Evolutionary conservation across 2,888 invertebrate genomes (phyloP).

Genomic region (Ligdia adustata): DNA sequence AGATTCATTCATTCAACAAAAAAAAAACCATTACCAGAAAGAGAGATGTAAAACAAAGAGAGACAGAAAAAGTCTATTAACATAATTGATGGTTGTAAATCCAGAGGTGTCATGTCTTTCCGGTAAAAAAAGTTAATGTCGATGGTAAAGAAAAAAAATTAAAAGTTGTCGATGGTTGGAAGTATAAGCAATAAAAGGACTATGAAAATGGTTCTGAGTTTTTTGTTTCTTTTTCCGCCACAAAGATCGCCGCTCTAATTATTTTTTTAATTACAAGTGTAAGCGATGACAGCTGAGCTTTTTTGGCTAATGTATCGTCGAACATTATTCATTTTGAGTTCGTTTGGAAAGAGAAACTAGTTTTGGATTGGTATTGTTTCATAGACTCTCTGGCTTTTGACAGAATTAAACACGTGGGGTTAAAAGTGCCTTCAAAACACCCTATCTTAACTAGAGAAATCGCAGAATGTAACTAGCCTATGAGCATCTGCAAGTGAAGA

Average conservation of each 20-base stretch:
- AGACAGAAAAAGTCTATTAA: slow-evolving; percentile 57
- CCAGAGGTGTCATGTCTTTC: slow-evolving; percentile 71
- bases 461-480: too few species aligned
- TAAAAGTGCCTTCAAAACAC: too few species aligned
- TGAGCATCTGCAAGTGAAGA: too few species aligned
- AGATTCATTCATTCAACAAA: slow-evolving; percentile 22
- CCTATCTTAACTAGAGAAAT: too few species aligned
- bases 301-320: slow-evolving; percentile 42
- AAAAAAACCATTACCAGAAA: slow-evolving; percentile 35
- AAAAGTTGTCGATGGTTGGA: slow-evolving; percentile 48
- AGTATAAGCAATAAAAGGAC: slow-evolving; percentile 39
- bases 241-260: slow-evolving; percentile 41
- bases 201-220: slow-evolving; percentile 27
- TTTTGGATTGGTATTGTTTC: slow-evolving; percentile 3
- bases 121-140: slow-evolving; percentile 57
- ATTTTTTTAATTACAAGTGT: slow-evolving; percentile 49
- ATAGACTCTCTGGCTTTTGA: too few species aligned
- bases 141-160: slow-evolving; percentile 35
- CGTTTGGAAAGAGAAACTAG: not conserved
- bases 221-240: slow-evolving; percentile 26
- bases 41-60: slow-evolving; percentile 41
- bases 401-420: too few species aligned
- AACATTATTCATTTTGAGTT: slow-evolving; percentile 26
- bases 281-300: slow-evolving; percentile 45
- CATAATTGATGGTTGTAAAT: slow-evolving; percentile 72